Percentiles rank a stretch among this genome's conserved stretches.
phyloP scores from a whole-genome alignment of 2,113 vertebrate genomes.

The Microcebus tavaratra region DNA sequence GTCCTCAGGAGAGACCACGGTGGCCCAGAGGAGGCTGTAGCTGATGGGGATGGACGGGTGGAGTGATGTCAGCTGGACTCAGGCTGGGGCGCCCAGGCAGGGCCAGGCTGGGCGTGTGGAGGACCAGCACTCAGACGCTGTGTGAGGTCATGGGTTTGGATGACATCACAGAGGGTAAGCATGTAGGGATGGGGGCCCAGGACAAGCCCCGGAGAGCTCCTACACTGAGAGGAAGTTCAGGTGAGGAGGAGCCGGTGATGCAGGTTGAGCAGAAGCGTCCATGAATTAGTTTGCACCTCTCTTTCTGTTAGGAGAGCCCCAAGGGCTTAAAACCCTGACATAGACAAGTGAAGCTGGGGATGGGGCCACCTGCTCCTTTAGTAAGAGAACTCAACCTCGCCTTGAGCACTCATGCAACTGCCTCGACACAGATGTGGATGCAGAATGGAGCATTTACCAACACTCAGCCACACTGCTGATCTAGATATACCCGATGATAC shows the following conservation, averaged over 20 bases:
- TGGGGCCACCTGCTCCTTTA: neutral
- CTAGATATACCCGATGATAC: neutral
- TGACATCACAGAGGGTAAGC: fast-evolving
- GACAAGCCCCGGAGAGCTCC: neutral
- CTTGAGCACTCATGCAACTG: neutral
- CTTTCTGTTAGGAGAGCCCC: too few species aligned
- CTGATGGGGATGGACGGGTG: neutral
- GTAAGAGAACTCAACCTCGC: fast-evolving
- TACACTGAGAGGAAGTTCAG: neutral
- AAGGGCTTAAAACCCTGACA: neutral
- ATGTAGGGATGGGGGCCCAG: neutral
- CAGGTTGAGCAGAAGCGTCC: neutral
- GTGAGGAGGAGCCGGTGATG: neutral
- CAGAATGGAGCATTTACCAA: neutral
- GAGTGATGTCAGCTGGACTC: too few species aligned
- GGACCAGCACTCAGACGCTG: too few species aligned
- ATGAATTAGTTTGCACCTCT: too few species aligned
- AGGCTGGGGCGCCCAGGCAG: neutral
- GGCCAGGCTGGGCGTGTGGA: too few species aligned
- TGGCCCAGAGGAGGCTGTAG: neutral
- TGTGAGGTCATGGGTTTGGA: neutral
- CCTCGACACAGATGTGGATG: fast-evolving
- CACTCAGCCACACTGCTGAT: neutral
- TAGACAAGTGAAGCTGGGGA: fast-evolving
- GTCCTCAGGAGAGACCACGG: too few species aligned